These are phyloP conservation scores for Phymastichus coffea DNA, from an alignment of 1,140 invertebrate species.

Conservation along the genomic window DNA sequence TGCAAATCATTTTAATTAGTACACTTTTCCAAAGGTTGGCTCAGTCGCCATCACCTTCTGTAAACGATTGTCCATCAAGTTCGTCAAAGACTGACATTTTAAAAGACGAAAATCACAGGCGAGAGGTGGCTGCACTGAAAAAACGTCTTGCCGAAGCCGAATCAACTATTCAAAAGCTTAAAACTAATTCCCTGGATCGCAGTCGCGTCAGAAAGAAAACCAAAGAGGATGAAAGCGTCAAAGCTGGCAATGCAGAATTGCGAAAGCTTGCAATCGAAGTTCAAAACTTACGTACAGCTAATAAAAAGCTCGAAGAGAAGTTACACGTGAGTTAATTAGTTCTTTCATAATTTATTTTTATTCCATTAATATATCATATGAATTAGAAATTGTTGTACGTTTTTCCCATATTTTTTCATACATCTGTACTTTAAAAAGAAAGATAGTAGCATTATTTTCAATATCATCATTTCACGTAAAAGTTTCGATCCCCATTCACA, in stretches of 20 bases:
- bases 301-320: constrained; percentile 43
- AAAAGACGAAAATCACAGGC: constrained; percentile 41
- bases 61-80: constrained; percentile 12
- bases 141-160: constrained; percentile 43
- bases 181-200: constrained; percentile 32
- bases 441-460: too few species aligned
- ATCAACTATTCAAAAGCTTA: constrained; percentile 40
- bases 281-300: constrained; percentile 36
- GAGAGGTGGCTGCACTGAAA: constrained; percentile 38
- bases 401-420: too few species aligned
- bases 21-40: constrained; percentile 28
- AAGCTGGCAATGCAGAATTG: constrained; percentile 14
- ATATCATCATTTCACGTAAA: too few species aligned
- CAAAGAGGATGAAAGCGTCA: constrained; percentile 24
- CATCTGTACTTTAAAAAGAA: too few species aligned
- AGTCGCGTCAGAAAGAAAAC: constrained; percentile 29
- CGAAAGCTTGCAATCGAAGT: constrained; percentile 39
- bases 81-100: constrained; percentile 36
- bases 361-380: too few species aligned
- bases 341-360: too few species aligned
- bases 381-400: too few species aligned
- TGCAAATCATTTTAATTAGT: not conserved
- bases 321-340: constrained; percentile 36
- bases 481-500: too few species aligned
- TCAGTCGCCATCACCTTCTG: constrained; percentile 30